Percentiles rank a stretch among this genome's conserved stretches.
Evolutionary conservation across 2,113 vertebrate species (phyloP).

Genomic region (Triplophysa dalaica): DNA sequence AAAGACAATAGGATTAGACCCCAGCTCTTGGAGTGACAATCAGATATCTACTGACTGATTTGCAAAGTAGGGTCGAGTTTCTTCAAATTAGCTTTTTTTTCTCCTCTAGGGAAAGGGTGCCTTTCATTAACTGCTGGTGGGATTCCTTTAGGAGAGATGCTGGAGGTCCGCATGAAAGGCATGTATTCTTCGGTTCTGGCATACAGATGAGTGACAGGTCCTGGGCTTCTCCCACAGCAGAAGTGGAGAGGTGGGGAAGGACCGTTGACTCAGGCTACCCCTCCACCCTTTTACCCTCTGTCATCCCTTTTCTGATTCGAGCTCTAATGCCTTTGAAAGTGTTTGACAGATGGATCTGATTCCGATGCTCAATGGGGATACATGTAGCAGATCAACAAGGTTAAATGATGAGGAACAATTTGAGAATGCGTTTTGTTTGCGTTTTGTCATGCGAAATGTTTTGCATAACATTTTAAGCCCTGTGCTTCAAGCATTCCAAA

Average conservation of each 20-base stretch:
- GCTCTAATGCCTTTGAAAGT: conserved; percentile 44
- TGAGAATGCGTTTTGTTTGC: neutral
- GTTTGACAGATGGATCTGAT: conserved; percentile 51
- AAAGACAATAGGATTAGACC: conserved; percentile 83
- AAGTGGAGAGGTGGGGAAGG: conserved; percentile 48
- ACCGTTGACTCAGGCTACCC: conserved; percentile 36
- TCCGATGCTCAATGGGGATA: conserved; percentile 18
- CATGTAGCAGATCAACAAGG: conserved; percentile 36
- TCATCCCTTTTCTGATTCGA: conserved; percentile 54
- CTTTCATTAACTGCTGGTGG: conserved; percentile 57
- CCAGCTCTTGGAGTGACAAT: conserved; percentile 73
- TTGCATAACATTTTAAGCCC: neutral
- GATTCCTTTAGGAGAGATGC: conserved; percentile 51
- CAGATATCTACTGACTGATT: conserved; percentile 77
- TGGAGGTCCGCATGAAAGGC: conserved; percentile 55
- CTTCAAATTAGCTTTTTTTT: conserved; percentile 70
- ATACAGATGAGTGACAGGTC: conserved; percentile 52
- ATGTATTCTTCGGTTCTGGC: conserved; percentile 48
- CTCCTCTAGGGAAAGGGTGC: conserved; percentile 47
- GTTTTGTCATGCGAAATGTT: neutral
- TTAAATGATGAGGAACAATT: neutral
- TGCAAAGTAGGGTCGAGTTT: conserved; percentile 71
- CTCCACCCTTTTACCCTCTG: conserved; percentile 42
- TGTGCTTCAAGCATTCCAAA: neutral
- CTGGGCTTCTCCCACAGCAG: conserved; percentile 53